These are phyloP conservation scores for Diachrysia chrysitis DNA, from an alignment of 2,888 invertebrate species.

Conservation along the genomic window DNA sequence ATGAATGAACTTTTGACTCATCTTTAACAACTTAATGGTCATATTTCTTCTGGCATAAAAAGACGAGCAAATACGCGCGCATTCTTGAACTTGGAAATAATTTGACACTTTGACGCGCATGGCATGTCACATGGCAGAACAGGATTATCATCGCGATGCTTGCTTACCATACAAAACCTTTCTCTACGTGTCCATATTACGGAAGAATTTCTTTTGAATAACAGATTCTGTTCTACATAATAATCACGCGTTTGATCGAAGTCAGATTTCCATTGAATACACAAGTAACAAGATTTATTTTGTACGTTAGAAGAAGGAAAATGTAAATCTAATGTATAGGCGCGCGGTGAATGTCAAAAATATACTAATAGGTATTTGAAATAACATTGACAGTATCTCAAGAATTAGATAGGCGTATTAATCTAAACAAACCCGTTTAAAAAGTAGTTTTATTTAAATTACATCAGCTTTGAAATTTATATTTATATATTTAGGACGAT, in stretches of 20 bases:
- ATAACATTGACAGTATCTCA: neutral
- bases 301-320: neutral
- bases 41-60: too few species aligned
- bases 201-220: neutral
- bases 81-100: too few species aligned
- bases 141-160: neutral
- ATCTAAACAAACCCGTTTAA: too few species aligned
- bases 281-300: slow-evolving; percentile 5
- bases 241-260: neutral
- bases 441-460: too few species aligned
- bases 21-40: too few species aligned
- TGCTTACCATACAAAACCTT: neutral
- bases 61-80: too few species aligned
- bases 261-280: slow-evolving; percentile 5
- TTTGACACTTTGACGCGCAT: too few species aligned
- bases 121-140: too few species aligned
- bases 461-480: too few species aligned
- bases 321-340: neutral
- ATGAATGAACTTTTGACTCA: too few species aligned
- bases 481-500: too few species aligned
- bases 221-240: slow-evolving; percentile 7
- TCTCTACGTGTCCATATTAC: neutral
- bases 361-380: neutral
- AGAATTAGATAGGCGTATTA: too few species aligned
- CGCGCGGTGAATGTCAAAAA: neutral